Percentiles rank a stretch among this genome's conserved stretches.
phyloP scores from a whole-genome alignment of 2,888 invertebrate species.

The Stratiomys singularior region DNA sequence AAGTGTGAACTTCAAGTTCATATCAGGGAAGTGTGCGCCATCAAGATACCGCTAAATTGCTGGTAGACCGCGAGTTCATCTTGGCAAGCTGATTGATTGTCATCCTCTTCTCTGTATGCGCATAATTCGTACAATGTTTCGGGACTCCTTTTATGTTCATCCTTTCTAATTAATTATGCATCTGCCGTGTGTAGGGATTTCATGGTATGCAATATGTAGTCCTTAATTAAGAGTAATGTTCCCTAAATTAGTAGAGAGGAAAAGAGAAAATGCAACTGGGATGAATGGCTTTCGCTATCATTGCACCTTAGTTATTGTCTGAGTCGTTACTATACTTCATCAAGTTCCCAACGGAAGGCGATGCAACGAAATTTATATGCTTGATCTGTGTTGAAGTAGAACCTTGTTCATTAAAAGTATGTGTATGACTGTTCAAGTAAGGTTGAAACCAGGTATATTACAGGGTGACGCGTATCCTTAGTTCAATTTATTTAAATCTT shows the following conservation, averaged over 20 bases:
- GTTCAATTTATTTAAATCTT: too few relatives aligned
- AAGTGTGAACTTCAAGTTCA: too few relatives aligned
- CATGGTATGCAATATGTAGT: background rate
- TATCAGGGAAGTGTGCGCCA: too few relatives aligned
- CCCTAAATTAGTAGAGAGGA: background rate
- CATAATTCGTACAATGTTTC: background rate
- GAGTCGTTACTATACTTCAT: slow-evolving; percentile 22
- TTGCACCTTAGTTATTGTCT: background rate
- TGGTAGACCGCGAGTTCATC: too few relatives aligned
- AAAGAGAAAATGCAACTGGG: background rate
- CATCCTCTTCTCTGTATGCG: background rate
- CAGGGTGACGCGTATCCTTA: too few relatives aligned
- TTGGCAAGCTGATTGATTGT: background rate
- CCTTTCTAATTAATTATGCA: slow-evolving; percentile 31
- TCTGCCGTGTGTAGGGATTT: background rate
- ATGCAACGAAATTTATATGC: slow-evolving; percentile 18
- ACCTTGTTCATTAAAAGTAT: too few relatives aligned
- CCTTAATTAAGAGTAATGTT: slow-evolving; percentile 34
- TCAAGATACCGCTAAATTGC: too few relatives aligned
- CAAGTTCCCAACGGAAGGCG: background rate
- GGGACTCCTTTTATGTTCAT: slow-evolving; percentile 10
- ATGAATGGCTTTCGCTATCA: background rate
- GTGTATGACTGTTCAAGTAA: too few relatives aligned
- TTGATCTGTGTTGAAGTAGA: too few relatives aligned
- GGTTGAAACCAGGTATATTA: too few relatives aligned